Conservation (phyloP, 1,140 invertebrate genomes). For the Drosophila kepulauana region DNA sequence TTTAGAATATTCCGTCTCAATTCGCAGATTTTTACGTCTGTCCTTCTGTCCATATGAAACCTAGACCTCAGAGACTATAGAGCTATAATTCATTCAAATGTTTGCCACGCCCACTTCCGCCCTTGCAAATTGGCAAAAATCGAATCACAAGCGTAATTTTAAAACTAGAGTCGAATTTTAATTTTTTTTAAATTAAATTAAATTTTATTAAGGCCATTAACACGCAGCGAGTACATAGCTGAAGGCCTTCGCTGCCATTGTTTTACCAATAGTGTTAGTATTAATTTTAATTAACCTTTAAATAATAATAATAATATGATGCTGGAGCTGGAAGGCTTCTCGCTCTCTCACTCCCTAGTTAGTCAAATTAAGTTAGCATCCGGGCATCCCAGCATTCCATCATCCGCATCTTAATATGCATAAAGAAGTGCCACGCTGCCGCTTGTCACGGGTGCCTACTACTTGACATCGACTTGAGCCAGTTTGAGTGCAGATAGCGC, state of each 20-base stretch:
- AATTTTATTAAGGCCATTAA: constrained; percentile 83
- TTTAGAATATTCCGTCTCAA: too few species aligned
- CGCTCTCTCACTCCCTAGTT: constrained; percentile 42
- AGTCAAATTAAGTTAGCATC: constrained; percentile 74
- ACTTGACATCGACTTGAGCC: constrained; percentile 48
- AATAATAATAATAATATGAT: neutral
- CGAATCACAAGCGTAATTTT: too few species aligned
- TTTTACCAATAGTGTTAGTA: neutral
- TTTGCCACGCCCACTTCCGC: too few species aligned
- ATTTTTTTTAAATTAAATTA: constrained; percentile 74
- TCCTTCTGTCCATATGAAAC: too few species aligned
- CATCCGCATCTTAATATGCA: constrained; percentile 69
- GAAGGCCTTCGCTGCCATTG: too few species aligned
- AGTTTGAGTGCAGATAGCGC: constrained; percentile 38
- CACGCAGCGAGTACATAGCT: constrained; percentile 30
- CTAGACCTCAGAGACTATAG: too few species aligned
- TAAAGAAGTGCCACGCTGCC: constrained; percentile 64
- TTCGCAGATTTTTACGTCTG: too few species aligned
- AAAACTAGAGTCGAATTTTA: too few species aligned
- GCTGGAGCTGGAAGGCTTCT: constrained; percentile 46
- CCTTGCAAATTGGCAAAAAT: too few species aligned
- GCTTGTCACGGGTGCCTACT: constrained; percentile 44
- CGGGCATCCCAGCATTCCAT: constrained; percentile 10
- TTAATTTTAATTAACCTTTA: too few species aligned
- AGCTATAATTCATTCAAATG: too few species aligned